Evolutionary conservation across 2,888 invertebrate genomes (phyloP), one percentile per base, ranked within the genome.

Genomic region (Creontiades dilutus): DNA sequence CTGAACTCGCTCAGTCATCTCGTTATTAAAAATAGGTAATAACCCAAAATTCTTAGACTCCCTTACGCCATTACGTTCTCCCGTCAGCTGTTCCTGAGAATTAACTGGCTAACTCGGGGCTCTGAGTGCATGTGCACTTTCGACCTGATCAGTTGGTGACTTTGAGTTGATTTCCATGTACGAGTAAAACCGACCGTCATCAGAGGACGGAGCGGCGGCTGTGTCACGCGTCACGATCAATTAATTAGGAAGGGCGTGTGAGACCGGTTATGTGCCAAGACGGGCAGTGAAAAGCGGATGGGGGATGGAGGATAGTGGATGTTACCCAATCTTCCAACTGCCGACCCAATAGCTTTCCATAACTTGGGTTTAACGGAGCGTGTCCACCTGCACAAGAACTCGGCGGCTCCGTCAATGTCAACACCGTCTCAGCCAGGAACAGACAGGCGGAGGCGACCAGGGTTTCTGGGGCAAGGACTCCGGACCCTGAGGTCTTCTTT

Each of bases 361-460:
- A 85, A 57, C 85, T 85, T 37, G 85, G 55, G 61, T 14, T 85
- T 85, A 85, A 27, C 85, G 37, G 85, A 85, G 85, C 85, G 85
- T 27, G 85, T 85, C 61, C 85, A 57, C 57, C 82, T 82, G 82
- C 82, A 14, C 46, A 23, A n/a, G 47, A 46, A 81, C 37, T 37
- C n/a, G n/a, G 37, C 37, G 37, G n/a, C 47, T 81, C 52, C 57
- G 85, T 57, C 85, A 85, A 85, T 85, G 85, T 85, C 85, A 85
- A 85, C 85, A 85, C 57, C 57, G 57, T 16, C 0, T n/a, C 46
- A 47, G 78, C 7, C 78, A 78, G 78, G 57, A 55, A 85, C 19
- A 37, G 27, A 61, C 16, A n/a, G 23, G 52, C 52, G 57, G 57
- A 37, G 57, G 57, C 84, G 84, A 85, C 61, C 57, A 85, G 57